Base-by-base conservation (phyloP, 2,888 invertebrate species). In the Ctenicera cuprea region DNA sequence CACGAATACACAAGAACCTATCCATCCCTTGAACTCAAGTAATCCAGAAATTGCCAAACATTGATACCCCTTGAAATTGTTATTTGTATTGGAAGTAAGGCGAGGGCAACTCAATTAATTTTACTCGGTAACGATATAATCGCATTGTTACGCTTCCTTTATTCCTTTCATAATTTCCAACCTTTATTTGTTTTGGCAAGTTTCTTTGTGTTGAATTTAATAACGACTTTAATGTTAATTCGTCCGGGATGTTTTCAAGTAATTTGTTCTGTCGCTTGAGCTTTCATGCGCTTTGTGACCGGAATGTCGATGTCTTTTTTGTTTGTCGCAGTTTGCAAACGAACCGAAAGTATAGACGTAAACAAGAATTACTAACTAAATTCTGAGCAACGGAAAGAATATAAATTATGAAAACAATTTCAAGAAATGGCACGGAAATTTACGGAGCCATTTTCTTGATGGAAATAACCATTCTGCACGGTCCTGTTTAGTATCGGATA, bases 271-370 rank as follows among this genome's bases (percentile, higher is more conserved):
- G 71, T 52, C 22, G 41, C 14, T 50, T 37, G 37, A 30, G 37
- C 30, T 54, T 65, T 50, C 37, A 37, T 59, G 54, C 48, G 57
- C 52, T 45, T 65, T 66, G 45, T 64, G 57, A 61, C 59, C 41
- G 57, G 66, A 66, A 71, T 65, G 45, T 65, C 57, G 59, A 71
- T 71, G 65, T 20, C 45, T 37, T 59, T 64, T 54, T 65, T 54
- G 50, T 62, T 26, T 61, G 59, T 61, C 43, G 38, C 20, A 66
- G 22, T 52, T 66, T 26, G 26, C 37, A 54, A 66, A 66, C 41
- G 54, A 38, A 64, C 20, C 50, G 26, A 50, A 41, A 45, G 65
- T 38, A 52, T 18, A 16, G 22, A 66, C 22, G 50, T 38, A 66
- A 50, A 50, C 33, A 52, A 50, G 33, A 64, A 20, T 50, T 20